Conservation (phyloP, 2,113 vertebrate genomes). For the Pterocles burchelli region DNA sequence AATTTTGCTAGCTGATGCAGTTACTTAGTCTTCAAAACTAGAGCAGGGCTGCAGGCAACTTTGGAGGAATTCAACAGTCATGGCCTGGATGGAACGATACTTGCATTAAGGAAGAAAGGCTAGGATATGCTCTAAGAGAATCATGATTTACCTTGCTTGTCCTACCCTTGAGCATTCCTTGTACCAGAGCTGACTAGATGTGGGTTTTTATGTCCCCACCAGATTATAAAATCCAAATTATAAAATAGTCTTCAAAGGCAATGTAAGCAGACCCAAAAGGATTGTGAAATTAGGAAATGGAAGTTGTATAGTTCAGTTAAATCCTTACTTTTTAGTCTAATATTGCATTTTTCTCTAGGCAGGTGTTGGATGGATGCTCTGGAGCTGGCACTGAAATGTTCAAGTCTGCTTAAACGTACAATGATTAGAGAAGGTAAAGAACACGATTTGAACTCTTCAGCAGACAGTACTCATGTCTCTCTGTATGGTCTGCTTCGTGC, state of each 20-base stretch:
- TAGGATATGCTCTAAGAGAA: background rate
- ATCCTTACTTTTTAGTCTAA: background rate
- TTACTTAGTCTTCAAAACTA: background rate
- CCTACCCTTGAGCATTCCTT: background rate
- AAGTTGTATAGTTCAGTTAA: background rate
- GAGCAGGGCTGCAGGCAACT: background rate
- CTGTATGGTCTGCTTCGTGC: slow-evolving; percentile 93
- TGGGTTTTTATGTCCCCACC: background rate
- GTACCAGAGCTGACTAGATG: background rate
- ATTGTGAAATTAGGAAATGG: background rate
- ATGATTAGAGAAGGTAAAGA: slow-evolving; percentile 98
- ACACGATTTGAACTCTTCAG: slow-evolving; percentile 83
- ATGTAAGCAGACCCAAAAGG: background rate
- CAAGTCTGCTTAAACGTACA: slow-evolving; percentile 94
- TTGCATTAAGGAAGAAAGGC: background rate
- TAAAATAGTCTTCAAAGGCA: background rate
- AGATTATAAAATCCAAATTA: background rate
- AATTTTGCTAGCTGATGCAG: background rate
- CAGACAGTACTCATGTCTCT: slow-evolving; percentile 88
- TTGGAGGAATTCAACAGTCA: background rate
- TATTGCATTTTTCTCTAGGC: slow-evolving; percentile 74
- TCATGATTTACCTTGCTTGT: background rate
- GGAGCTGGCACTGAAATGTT: slow-evolving; percentile 97
- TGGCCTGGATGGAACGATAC: background rate
- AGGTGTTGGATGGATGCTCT: slow-evolving; percentile 99